Base-by-base conservation (phyloP, 2,797 vertebrate species). In the Moxostoma hubbsi region DNA sequence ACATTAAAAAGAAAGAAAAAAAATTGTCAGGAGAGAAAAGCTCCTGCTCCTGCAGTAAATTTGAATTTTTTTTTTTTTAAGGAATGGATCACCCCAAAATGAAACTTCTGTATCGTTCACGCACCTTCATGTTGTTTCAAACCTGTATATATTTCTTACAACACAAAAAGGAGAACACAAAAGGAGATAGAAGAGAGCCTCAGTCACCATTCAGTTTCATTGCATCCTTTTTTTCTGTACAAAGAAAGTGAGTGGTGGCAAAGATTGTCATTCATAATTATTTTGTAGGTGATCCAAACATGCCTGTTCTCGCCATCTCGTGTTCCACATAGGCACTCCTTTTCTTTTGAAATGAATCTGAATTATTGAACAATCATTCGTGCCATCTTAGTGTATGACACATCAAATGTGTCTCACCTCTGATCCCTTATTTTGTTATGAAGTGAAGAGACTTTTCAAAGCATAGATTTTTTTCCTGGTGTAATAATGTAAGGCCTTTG, bases 261-360 rank as follows among this genome's bases (percentile, higher is more conserved):
- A 36, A 36, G 24, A 24, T 24, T 24, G 24, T 24, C 24, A 24
- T 24, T 24, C 24, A 36, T 4, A 36, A 36, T 4, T 36, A 36
- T 36, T 36, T 36, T 3, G 36, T 36, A 36, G 36, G 36, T 36
- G 36, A 63, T 63, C 36, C 36, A 36, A 70, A 46, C 75, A 13
- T 77, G 76, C 63, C 12, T 4, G n/a, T 16, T 77, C 65, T 10
- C 36, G 65, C 49, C 67, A 55, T 47, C 36, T 12, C 7, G 57
- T 53, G 61, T 24, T 77, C 55, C 67, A 71, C 49, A 55, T 55
- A 12, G 50, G 63, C 77, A 79, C 67, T 79, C 77, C 77, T 79
- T 72, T 79, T 47, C 58, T 63, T 64, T 71, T 49, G 58, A 71
- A 71, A 49, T 12, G 0, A 79, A 49, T 78, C 10, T 10, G 43